Conservation (phyloP, 2,113 vertebrate genomes). For the Pomatostomus ruficeps region DNA sequence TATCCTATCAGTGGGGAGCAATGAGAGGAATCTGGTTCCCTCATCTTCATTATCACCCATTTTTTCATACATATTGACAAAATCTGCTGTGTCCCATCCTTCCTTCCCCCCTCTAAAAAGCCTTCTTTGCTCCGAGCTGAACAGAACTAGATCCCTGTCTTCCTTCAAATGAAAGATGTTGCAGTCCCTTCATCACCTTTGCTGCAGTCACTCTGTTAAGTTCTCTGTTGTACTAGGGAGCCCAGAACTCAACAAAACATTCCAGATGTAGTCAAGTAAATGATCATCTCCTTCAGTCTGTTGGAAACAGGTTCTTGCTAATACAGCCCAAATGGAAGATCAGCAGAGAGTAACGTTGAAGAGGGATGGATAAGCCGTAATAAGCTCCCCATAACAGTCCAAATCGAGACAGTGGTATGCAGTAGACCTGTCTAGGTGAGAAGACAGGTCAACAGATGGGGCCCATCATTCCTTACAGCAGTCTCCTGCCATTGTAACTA, state of each 20-base stretch:
- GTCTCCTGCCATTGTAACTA: background rate
- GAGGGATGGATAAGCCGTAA: background rate
- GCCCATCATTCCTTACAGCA: background rate
- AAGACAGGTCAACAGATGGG: background rate
- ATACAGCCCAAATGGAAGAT: background rate
- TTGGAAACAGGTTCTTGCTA: background rate
- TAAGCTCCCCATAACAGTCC: background rate
- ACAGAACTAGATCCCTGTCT: background rate
- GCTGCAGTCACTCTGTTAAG: background rate
- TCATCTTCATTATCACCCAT: background rate
- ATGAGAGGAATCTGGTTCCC: background rate
- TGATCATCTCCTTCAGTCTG: background rate
- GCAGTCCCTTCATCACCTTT: background rate
- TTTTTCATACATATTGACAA: background rate
- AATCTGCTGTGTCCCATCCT: background rate
- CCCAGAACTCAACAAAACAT: background rate
- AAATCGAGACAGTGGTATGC: background rate
- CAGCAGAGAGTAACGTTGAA: background rate
- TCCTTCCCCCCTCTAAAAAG: background rate
- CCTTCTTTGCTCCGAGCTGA: background rate
- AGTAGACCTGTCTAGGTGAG: background rate
- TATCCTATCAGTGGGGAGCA: background rate
- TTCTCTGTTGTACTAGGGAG: background rate
- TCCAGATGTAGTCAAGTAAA: background rate
- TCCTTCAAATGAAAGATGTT: background rate